phyloP scores from a whole-genome alignment of 1,140 invertebrate genomes.

The Brachystomella parvula region DNA sequence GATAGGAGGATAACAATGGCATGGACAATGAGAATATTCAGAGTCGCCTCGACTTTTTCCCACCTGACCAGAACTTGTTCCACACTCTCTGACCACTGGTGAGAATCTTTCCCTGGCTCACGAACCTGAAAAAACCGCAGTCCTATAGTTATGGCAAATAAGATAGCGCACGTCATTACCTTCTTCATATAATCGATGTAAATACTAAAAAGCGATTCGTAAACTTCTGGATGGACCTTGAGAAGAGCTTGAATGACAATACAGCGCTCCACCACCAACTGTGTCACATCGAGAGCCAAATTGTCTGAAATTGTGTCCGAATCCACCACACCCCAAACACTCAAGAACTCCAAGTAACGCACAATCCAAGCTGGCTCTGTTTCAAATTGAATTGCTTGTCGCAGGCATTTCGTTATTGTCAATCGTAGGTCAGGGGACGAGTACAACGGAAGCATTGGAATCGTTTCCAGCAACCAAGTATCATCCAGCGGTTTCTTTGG shows the following conservation, averaged over 20 bases:
- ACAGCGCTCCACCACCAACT: conserved; percentile 85
- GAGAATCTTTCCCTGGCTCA: conserved; percentile 55
- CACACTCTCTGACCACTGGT: conserved; percentile 56
- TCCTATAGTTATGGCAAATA: not conserved
- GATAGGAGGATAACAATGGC: conserved; percentile 89
- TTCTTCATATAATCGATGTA: conserved; percentile 68
- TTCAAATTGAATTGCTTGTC: conserved; percentile 81
- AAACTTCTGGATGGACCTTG: conserved; percentile 45
- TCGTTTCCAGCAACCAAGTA: conserved; percentile 67
- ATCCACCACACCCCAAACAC: conserved; percentile 21
- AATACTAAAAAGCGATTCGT: conserved; percentile 57
- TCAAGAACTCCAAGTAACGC: conserved; percentile 51
- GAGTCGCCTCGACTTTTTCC: conserved; percentile 64
- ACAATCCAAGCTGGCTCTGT: conserved; percentile 45
- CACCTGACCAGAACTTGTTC: conserved; percentile 66
- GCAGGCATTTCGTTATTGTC: conserved; percentile 59
- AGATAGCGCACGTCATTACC: conserved; percentile 44
- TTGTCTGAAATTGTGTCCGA: conserved; percentile 21
- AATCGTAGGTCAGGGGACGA: conserved; percentile 56
- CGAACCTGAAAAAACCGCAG: conserved; percentile 42
- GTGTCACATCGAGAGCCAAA: conserved; percentile 61
- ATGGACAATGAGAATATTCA: conserved; percentile 84
- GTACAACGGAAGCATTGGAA: conserved; percentile 67
- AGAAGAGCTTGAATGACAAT: conserved; percentile 79
- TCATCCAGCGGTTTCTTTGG: conserved; percentile 38